Evolutionary conservation across 2,797 vertebrate genomes (phyloP).

Genomic region (Alosa sapidissima): DNA sequence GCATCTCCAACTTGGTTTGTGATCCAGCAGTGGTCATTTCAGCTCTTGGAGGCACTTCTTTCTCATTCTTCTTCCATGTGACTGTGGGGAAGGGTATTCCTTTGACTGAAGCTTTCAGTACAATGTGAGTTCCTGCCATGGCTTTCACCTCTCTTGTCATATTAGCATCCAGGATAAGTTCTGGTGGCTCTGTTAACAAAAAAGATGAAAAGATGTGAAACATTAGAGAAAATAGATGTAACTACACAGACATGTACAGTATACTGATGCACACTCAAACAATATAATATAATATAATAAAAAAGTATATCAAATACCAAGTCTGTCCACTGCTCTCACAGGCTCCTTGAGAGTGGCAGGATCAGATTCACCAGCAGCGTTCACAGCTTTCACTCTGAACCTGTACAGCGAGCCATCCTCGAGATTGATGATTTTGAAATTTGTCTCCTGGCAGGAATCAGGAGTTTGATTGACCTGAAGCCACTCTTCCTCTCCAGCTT

Average conservation of each 20-base stretch:
- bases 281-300: neutral
- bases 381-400: conserved; percentile 92
- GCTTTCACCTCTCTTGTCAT: conserved; percentile 94
- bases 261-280: neutral
- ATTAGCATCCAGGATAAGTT: conserved; percentile 89
- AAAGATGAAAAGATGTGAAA: conserved; percentile 30
- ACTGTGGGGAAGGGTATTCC: conserved; percentile 94
- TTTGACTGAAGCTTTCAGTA: conserved; percentile 89
- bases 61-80: conserved; percentile 92
- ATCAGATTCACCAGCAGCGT: conserved; percentile 93
- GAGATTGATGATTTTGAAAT: conserved; percentile 87
- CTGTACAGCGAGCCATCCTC: conserved; percentile 86
- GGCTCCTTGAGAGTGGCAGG: conserved; percentile 86
- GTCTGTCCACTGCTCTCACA: conserved; percentile 88
- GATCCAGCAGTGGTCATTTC: conserved; percentile 87
- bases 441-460: conserved; percentile 93
- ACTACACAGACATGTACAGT: neutral
- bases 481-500: conserved; percentile 95
- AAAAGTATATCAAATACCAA: conserved; percentile 77
- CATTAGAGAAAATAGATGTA: conserved; percentile 11
- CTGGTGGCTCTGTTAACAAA: conserved; percentile 85
- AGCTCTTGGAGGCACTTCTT: conserved; percentile 87
- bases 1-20: conserved; percentile 93
- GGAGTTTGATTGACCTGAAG: conserved; percentile 90
- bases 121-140: conserved; percentile 88